These are phyloP conservation scores for Ciconia nigra DNA, from an alignment of 2,797 vertebrate genomes.

Conservation along the genomic window DNA sequence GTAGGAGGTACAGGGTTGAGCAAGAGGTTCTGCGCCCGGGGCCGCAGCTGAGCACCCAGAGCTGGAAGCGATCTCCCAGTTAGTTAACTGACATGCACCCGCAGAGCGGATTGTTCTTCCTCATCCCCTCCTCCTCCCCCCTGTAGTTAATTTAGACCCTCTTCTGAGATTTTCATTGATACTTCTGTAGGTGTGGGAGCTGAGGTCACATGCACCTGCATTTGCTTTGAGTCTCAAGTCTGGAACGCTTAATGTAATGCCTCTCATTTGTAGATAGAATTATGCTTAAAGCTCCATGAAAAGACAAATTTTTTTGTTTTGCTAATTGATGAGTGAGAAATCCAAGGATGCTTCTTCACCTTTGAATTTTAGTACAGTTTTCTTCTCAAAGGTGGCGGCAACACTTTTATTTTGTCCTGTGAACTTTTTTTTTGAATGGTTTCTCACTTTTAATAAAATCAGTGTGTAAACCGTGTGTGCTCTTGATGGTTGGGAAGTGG, in stretches of 20 bases:
- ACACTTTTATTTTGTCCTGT: rapidly evolving
- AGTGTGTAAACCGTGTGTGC: rapidly evolving
- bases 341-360: not conserved
- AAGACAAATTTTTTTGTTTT: not conserved
- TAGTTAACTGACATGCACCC: not conserved
- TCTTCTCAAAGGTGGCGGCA: not conserved
- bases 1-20: rapidly evolving
- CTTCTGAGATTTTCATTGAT: not conserved
- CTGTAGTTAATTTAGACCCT: not conserved
- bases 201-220: not conserved
- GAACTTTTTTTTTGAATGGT: not conserved
- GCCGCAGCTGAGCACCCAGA: rapidly evolving
- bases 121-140: not conserved
- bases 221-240: not conserved
- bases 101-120: not conserved
- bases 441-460: rapidly evolving
- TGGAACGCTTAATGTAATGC: not conserved
- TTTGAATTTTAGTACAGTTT: not conserved
- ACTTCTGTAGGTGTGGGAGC: not conserved
- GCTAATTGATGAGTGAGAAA: not conserved
- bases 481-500: rapidly evolving
- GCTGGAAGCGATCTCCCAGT: not conserved
- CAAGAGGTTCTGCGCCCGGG: not conserved
- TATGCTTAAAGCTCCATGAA: not conserved
- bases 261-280: not conserved